Base-by-base conservation (phyloP, 1,140 invertebrate genomes). In the Condylostylus longicornis region DNA sequence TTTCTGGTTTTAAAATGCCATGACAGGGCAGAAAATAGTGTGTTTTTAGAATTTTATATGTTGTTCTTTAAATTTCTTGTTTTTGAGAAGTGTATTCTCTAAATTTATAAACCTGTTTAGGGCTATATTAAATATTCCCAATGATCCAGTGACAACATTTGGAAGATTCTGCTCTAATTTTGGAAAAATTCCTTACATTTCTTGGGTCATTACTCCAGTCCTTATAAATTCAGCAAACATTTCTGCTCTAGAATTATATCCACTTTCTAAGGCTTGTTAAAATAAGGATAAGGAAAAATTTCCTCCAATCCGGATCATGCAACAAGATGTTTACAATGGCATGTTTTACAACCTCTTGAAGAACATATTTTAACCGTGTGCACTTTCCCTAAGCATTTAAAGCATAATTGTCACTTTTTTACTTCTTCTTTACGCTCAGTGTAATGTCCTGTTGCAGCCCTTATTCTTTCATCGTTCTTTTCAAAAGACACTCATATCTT, bases 101-200 rank as follows among this genome's bases (percentile, higher is more conserved):
- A 58, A 39, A 34, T 50, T 43, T 2, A 51, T 13, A 9, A 58
- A 53, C 20, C 41, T 46, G 17, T 50, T 49, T 18, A 51, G 47
- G 5, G 54, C 46, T n/a, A 37, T 36, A 3, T 35, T 27, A n/a
- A 30, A 40, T 10, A 51, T 54, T 9, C 51, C 42, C 17, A n/a
- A n/a, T n/a, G n/a, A n/a, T n/a, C n/a, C n/a, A n/a, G n/a, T n/a
- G n/a, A n/a, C n/a, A n/a, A n/a, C n/a, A n/a, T n/a, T n/a, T n/a
- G n/a, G n/a, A n/a, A n/a, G n/a, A n/a, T n/a, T n/a, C n/a, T n/a
- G n/a, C n/a, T n/a, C n/a, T n/a, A n/a, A n/a, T n/a, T n/a, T n/a
- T n/a, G n/a, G n/a, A n/a, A n/a, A n/a, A n/a, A n/a, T n/a, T n/a
- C 55, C 54, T 42, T 62, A 49, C 4, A 49, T 43, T 4, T 35